A percentile compares a stretch with the other conserved stretches of the same genome.
Conservation (phyloP, 2,888 invertebrate species). For the Zeuzera pyrina region DNA sequence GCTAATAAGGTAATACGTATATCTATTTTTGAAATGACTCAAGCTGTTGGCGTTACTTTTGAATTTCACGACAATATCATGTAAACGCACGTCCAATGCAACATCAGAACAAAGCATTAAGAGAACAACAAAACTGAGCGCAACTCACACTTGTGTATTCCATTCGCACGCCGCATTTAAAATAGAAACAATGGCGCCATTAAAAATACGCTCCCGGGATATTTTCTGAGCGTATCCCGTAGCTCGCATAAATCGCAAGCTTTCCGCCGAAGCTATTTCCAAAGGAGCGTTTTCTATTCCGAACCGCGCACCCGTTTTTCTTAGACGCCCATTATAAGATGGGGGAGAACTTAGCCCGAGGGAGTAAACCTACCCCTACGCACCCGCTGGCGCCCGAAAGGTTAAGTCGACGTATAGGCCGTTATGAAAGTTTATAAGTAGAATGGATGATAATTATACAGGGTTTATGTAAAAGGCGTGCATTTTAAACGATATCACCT, state of each 20-base stretch:
- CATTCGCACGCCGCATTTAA: constrained; percentile 67
- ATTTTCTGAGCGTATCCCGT: constrained; percentile 69
- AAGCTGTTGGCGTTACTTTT: too few species aligned
- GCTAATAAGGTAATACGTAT: too few species aligned
- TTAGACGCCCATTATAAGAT: constrained; percentile 67
- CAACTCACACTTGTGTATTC: constrained; percentile 56
- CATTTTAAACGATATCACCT: constrained; percentile 59
- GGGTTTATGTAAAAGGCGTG: constrained; percentile 61
- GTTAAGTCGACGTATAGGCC: constrained; percentile 72
- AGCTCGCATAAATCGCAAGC: constrained; percentile 68
- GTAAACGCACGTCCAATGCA: constrained; percentile 1
- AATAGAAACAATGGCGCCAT: constrained; percentile 70
- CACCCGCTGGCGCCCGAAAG: constrained; percentile 47
- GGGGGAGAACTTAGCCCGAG: constrained; percentile 22
- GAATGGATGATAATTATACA: constrained; percentile 71
- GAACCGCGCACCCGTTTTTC: constrained; percentile 70
- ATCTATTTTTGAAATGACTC: too few species aligned
- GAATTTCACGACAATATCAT: constrained; percentile 1
- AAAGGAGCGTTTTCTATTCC: constrained; percentile 73
- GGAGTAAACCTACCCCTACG: constrained; percentile 18
- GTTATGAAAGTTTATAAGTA: constrained; percentile 73
- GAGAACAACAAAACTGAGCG: constrained; percentile 28
- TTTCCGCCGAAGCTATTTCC: constrained; percentile 72
- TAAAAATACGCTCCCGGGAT: constrained; percentile 71
- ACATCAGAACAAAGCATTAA: constrained; percentile 1